Evolutionary conservation across 2,797 vertebrate species (phyloP), one percentile per base, ranked within the genome.

Genomic region (Chromis chromis): DNA sequence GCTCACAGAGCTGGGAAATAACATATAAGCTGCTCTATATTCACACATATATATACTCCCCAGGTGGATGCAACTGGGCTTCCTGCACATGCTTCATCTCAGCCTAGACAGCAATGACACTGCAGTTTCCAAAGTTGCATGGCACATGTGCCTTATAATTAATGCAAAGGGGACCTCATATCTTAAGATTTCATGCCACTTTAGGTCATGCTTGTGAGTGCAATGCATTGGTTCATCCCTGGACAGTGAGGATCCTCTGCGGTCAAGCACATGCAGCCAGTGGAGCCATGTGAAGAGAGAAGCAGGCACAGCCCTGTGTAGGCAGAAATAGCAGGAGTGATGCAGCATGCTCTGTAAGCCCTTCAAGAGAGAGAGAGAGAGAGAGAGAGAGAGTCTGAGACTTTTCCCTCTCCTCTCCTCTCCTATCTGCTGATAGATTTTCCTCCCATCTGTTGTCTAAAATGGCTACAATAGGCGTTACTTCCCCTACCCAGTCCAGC

Each of bases 361-460:
- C 70, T 61, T 22, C 77, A 75, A 58, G 70, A 74, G 65, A 70
- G 33, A 36, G 33, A 36, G 27, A 64, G 87, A 64, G 19, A 76
- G 27, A 63, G 87, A 64, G 19, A 73, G 62, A 78, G 67, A 78
- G 54, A 66, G 46, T 58, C 44, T 60, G 54, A 60, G 70, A 83
- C 81, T 84, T 88, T 82, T 79, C 76, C 65, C 24, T 72, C 25
- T 25, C 25, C 25, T 25, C 25, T 25, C 25, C 25, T 25, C 25
- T 25, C 25, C 25, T 25, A 2, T 79, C 61, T 46, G 59, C 65
- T 6, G 65, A 79, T 81, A 90, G 77, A 85, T 87, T 83, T 82
- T 79, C 70, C 91, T 90, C 92, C 95, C 95, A 95, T 96, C 95
- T 96, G 95, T 92, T 94, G 89, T 94, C 91, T 93, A 93, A 94